Conservation (phyloP, 2,888 invertebrate species). For the Emmelina monodactyla region DNA sequence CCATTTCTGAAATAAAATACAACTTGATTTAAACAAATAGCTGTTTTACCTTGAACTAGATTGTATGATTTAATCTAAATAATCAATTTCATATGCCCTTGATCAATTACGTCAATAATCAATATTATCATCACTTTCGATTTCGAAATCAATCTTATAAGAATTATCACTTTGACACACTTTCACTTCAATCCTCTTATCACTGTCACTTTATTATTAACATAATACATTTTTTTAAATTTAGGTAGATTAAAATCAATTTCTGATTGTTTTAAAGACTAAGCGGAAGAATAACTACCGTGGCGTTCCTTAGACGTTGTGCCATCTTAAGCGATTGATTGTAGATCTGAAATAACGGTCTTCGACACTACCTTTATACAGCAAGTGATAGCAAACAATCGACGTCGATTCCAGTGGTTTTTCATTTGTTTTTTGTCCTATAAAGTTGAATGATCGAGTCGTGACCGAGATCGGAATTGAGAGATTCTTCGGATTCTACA, state of each 20-base stretch:
- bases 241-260: constrained; percentile 10
- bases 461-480: not conserved
- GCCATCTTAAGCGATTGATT: constrained; percentile 45
- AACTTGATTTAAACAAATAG: not conserved
- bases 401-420: not conserved
- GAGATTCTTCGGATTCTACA: no score
- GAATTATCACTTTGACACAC: not conserved
- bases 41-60: not conserved
- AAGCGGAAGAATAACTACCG: no score
- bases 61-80: no score
- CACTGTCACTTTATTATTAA: not conserved
- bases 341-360: constrained; percentile 30
- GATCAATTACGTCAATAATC: not conserved
- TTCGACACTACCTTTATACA: constrained; percentile 50
- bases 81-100: no score
- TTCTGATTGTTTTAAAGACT: no score
- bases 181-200: not conserved
- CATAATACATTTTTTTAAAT: constrained; percentile 3
- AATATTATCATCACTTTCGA: not conserved
- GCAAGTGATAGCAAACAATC: constrained; percentile 30
- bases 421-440: not conserved
- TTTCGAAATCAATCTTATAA: not conserved
- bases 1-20: constrained; percentile 37
- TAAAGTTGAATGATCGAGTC: not conserved
- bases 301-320: constrained; percentile 36